Evolutionary conservation across 2,113 vertebrate species (phyloP).

Genomic region (Xyrauchen texanus): DNA sequence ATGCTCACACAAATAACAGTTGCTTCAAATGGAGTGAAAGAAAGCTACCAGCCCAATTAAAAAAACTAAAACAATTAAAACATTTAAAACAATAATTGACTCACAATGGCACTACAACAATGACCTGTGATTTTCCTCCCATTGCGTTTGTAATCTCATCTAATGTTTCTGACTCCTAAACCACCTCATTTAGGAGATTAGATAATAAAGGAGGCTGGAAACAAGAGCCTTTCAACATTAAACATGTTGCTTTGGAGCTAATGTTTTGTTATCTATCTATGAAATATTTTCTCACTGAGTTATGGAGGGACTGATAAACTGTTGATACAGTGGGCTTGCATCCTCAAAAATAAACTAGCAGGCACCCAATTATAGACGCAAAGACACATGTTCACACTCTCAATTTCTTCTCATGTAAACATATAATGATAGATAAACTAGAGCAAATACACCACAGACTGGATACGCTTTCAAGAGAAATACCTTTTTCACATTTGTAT

Average conservation of each 20-base stretch:
- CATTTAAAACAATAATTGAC: slow-evolving; percentile 72
- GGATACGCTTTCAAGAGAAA: too few relatives aligned
- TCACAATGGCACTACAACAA: slow-evolving; percentile 67
- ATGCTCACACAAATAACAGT: not conserved
- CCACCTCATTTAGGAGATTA: slow-evolving; percentile 80
- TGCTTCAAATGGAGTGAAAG: not conserved
- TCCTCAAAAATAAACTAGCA: not conserved
- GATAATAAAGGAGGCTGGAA: slow-evolving; percentile 70
- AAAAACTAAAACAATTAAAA: slow-evolving; percentile 33
- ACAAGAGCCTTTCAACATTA: slow-evolving; percentile 69
- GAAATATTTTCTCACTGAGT: not conserved
- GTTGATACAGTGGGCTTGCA: too few relatives aligned
- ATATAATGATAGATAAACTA: not conserved
- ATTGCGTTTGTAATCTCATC: slow-evolving; percentile 82
- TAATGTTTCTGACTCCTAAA: slow-evolving; percentile 70
- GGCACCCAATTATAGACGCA: slow-evolving; percentile 3
- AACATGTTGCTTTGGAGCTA: slow-evolving; percentile 38
- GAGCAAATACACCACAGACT: too few relatives aligned
- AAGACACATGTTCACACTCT: not conserved
- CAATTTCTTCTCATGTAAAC: not conserved
- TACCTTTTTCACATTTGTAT: too few relatives aligned
- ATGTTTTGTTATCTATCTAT: not conserved
- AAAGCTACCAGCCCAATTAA: not conserved
- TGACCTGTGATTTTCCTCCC: slow-evolving; percentile 74
- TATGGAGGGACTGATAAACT: not conserved